Percentiles rank a stretch among this genome's conserved stretches.
These are phyloP conservation scores for Anagyrus pseudococci DNA, from an alignment of 2,888 invertebrate species.

Conservation along the genomic window DNA sequence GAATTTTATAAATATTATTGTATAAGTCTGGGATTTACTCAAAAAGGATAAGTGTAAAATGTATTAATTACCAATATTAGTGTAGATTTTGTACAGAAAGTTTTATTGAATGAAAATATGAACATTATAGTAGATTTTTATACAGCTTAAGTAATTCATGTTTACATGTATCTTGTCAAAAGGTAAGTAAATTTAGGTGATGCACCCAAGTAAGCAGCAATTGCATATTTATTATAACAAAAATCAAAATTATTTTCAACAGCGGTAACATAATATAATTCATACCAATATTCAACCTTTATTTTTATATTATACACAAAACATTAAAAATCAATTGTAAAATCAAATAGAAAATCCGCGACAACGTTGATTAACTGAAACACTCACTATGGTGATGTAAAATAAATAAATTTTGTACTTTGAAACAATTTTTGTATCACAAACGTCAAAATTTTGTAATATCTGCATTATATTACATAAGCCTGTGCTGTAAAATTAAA, in stretches of 20 bases:
- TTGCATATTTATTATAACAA: not conserved
- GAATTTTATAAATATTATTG: too few relatives aligned
- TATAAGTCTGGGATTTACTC: too few relatives aligned
- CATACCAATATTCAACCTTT: not conserved
- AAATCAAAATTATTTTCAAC: not conserved
- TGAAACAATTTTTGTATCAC: slow-evolving; percentile 7
- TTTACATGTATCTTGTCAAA: slow-evolving; percentile 23
- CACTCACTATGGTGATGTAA: too few relatives aligned
- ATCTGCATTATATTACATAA: slow-evolving; percentile 37
- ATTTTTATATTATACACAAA: not conserved
- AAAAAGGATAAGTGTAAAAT: too few relatives aligned
- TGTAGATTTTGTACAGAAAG: slow-evolving; percentile 2
- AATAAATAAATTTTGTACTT: too few relatives aligned
- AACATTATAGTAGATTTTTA: slow-evolving; percentile 22
- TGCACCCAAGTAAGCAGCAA: slow-evolving; percentile 8
- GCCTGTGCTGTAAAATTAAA: slow-evolving; percentile 38
- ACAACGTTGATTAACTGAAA: too few relatives aligned
- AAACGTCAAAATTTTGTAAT: slow-evolving; percentile 25
- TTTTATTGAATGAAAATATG: slow-evolving; percentile 37
- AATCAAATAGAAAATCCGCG: too few relatives aligned
- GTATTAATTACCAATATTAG: too few relatives aligned
- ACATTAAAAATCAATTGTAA: not conserved
- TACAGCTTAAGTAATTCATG: slow-evolving; percentile 13
- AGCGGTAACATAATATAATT: not conserved
- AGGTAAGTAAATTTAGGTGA: slow-evolving; percentile 15